A percentile compares a stretch with the other conserved stretches of the same genome.
Conservation (phyloP, 2,888 invertebrate genomes). For the Dromius quadrimaculatus region DNA sequence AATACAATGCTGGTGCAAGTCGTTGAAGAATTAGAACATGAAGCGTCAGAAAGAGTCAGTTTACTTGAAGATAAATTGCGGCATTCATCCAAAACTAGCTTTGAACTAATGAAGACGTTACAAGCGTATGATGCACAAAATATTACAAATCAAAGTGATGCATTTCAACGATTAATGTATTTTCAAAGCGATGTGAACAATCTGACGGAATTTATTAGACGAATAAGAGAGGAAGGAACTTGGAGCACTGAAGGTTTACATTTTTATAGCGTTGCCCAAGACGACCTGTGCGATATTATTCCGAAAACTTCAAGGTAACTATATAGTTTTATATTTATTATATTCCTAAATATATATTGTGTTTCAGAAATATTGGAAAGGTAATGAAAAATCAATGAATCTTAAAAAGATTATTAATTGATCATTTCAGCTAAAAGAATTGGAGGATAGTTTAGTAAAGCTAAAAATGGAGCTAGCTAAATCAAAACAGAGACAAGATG, state of each 20-base stretch:
- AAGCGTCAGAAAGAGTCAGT: constrained; percentile 72
- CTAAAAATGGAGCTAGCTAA: constrained; percentile 24
- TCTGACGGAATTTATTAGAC: constrained; percentile 67
- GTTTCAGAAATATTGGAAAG: constrained; percentile 42
- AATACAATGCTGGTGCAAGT: constrained; percentile 76
- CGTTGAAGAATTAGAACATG: constrained; percentile 76
- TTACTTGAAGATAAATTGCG: constrained; percentile 69
- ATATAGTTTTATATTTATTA: neutral
- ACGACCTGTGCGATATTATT: constrained; percentile 60
- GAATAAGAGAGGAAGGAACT: constrained; percentile 62
- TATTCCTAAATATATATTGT: constrained; percentile 23
- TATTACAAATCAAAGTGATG: constrained; percentile 56
- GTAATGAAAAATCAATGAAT: neutral
- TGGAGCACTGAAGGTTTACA: constrained; percentile 65
- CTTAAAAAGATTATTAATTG: neutral
- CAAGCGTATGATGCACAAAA: constrained; percentile 45
- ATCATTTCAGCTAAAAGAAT: constrained; percentile 16
- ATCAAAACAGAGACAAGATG: constrained; percentile 27
- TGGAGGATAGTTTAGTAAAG: constrained; percentile 15
- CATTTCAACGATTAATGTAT: constrained; percentile 62
- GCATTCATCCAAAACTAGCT: constrained; percentile 40
- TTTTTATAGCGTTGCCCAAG: constrained; percentile 65
- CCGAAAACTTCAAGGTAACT: neutral
- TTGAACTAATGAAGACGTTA: constrained; percentile 43
- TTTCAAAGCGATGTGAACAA: constrained; percentile 64